Evolutionary conservation across 2,797 vertebrate species (phyloP).

Genomic region (Botia almorhae): DNA sequence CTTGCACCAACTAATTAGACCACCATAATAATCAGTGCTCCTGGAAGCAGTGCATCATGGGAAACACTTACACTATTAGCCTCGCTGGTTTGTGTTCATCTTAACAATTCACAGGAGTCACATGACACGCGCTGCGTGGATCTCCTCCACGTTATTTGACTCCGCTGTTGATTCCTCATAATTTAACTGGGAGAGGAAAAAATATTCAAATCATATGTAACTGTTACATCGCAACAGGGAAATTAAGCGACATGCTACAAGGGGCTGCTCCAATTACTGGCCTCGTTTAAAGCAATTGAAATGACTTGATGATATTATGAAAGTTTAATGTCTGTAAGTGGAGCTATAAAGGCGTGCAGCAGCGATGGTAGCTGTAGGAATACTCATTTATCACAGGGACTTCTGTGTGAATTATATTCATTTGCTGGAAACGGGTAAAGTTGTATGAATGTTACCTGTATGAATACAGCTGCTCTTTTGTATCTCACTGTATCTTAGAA

Average conservation of each 20-base stretch:
- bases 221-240: constrained; percentile 65
- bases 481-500: background rate
- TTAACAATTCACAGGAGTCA: constrained; percentile 61
- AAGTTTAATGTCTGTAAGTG: constrained; percentile 59
- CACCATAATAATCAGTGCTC: constrained; percentile 66
- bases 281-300: constrained; percentile 62
- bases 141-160: constrained; percentile 58
- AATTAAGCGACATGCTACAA: constrained; percentile 65
- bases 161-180: constrained; percentile 62
- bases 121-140: constrained; percentile 52
- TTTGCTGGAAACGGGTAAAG: constrained; percentile 42
- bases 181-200: constrained; percentile 59
- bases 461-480: background rate
- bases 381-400: constrained; percentile 45
- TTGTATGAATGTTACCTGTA: constrained; percentile 41
- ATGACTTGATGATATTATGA: constrained; percentile 62
- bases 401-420: constrained; percentile 55
- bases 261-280: constrained; percentile 63
- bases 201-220: constrained; percentile 64
- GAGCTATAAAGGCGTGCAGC: constrained; percentile 47
- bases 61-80: constrained; percentile 64
- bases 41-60: constrained; percentile 67
- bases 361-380: constrained; percentile 47
- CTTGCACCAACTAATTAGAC: constrained; percentile 68
- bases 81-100: constrained; percentile 57